These are phyloP conservation scores for Copsychus sechellarum DNA, from an alignment of 2,113 vertebrate genomes.

Conservation along the genomic window DNA sequence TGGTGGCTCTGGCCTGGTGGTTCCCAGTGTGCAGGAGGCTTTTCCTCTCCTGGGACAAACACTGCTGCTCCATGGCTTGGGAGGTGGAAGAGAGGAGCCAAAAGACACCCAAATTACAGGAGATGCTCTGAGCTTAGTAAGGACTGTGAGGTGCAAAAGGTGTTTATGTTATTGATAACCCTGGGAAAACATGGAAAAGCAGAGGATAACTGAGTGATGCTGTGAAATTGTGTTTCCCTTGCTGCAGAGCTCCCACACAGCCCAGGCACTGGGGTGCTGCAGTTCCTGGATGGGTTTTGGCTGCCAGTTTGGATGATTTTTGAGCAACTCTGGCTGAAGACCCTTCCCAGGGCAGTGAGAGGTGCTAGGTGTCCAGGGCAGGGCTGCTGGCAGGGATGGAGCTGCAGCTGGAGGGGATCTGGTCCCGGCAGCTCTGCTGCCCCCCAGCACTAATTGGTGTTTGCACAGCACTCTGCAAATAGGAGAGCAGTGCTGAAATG, in stretches of 20 bases:
- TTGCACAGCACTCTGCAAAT: neutral
- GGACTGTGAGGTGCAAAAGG: neutral
- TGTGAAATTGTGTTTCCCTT: neutral
- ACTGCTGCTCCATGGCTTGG: rapidly evolving
- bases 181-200: neutral
- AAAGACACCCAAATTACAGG: rapidly evolving
- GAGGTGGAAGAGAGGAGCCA: neutral
- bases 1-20: neutral
- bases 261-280: rapidly evolving
- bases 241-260: neutral
- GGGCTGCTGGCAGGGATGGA: neutral
- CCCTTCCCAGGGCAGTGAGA: neutral
- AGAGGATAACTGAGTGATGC: neutral
- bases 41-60: neutral
- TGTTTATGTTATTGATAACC: neutral
- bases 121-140: neutral
- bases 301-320: rapidly evolving
- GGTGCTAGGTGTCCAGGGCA: neutral
- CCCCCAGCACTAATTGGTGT: neutral
- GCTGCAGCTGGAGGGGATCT: neutral
- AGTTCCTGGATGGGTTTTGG: rapidly evolving
- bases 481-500: neutral
- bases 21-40: neutral
- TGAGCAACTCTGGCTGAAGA: rapidly evolving
- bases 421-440: neutral